These are phyloP conservation scores for Allacma fusca DNA, from an alignment of 2,888 invertebrate genomes.

Conservation along the genomic window DNA sequence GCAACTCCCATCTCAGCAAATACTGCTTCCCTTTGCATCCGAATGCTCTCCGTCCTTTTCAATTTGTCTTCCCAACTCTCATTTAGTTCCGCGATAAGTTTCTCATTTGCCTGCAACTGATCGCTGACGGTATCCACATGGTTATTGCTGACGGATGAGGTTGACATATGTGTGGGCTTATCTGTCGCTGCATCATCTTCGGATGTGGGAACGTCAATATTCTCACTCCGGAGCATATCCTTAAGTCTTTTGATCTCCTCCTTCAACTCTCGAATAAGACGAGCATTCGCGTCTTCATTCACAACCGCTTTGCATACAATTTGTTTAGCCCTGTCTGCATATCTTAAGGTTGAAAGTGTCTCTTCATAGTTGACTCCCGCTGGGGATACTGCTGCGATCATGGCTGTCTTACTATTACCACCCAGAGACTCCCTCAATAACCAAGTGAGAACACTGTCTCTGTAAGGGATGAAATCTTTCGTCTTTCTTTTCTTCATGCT, in stretches of 20 bases:
- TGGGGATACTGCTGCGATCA: slow-evolving; percentile 99
- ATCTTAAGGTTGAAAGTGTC: slow-evolving; percentile 97
- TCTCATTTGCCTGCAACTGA: slow-evolving; percentile 96
- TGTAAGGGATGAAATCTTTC: slow-evolving; percentile 93
- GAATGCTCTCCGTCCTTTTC: slow-evolving; percentile 93
- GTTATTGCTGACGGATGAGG: slow-evolving; percentile 52
- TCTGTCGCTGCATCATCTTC: slow-evolving; percentile 50
- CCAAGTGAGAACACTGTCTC: slow-evolving; percentile 99
- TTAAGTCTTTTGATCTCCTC: slow-evolving; percentile 95
- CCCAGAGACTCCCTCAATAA: slow-evolving; percentile 96
- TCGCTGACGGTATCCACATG: slow-evolving; percentile 95
- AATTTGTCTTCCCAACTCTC: slow-evolving; percentile 99
- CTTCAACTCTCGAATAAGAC: slow-evolving; percentile 97
- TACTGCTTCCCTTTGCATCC: slow-evolving; percentile 94
- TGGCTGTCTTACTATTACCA: slow-evolving; percentile 99
- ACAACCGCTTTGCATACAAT: slow-evolving; percentile 99
- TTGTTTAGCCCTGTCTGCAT: slow-evolving; percentile 98
- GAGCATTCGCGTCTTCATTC: slow-evolving; percentile 99
- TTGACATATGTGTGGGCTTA: slow-evolving; percentile 51
- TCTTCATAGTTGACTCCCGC: slow-evolving; percentile 99
- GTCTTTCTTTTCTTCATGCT: slow-evolving; percentile 48
- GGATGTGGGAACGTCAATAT: slow-evolving; percentile 74
- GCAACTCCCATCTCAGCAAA: slow-evolving; percentile 98
- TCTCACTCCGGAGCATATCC: slow-evolving; percentile 92
- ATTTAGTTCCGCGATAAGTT: slow-evolving; percentile 97